phyloP scores from a whole-genome alignment of 2,113 vertebrate species.

The Tetrax tetrax region DNA sequence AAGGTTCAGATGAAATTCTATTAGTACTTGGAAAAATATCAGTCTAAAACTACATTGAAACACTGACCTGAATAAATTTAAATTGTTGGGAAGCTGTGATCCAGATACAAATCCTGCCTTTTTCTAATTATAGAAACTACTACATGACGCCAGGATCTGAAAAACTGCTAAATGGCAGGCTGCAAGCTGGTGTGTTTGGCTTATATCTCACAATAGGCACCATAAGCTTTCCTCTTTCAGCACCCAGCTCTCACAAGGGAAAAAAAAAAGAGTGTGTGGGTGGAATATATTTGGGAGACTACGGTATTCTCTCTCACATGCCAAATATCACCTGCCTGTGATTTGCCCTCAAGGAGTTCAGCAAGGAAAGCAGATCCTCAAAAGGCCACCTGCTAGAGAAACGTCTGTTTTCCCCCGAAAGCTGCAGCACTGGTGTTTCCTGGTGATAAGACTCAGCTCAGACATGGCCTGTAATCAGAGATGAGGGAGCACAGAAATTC shows the following conservation, averaged over 20 bases:
- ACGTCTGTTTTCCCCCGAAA: not conserved
- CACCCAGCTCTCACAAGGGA: not conserved
- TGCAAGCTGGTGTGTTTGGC: not conserved
- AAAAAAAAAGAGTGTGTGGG: not conserved
- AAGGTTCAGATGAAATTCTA: not conserved
- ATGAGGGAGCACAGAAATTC: not conserved
- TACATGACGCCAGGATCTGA: not conserved
- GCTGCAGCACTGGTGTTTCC: not conserved
- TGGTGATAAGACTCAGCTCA: not conserved
- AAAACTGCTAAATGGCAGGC: not conserved
- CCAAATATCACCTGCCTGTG: not conserved
- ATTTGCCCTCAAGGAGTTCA: conserved; percentile 6
- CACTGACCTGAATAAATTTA: not conserved
- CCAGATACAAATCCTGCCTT: not conserved
- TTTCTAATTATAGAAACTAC: not conserved
- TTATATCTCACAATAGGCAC: conserved; percentile 22
- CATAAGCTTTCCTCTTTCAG: not conserved
- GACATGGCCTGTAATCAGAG: not conserved
- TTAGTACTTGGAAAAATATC: not conserved
- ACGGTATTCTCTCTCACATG: not conserved
- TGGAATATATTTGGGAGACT: not conserved
- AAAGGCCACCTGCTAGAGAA: conserved; percentile 19
- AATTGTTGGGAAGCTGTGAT: not conserved
- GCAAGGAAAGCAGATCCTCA: not conserved
- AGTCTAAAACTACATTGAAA: not conserved